Base-by-base conservation (phyloP, 2,113 vertebrate species). In the Eptesicus fuscus region DNA sequence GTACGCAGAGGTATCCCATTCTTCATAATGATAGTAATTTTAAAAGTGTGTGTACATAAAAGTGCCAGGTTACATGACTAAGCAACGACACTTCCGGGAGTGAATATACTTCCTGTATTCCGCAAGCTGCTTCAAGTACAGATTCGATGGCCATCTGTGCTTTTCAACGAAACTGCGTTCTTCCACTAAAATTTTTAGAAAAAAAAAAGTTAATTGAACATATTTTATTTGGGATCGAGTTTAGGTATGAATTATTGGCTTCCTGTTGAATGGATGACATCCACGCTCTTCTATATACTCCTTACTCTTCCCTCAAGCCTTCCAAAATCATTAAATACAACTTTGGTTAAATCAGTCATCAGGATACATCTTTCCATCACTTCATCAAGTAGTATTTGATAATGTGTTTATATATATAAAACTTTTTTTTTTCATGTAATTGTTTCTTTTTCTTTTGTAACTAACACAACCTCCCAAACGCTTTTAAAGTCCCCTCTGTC, bases 51-150 rank as follows among this genome's bases (percentile, higher is more conserved):
- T 4, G 59, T 37, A 25, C 59, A 5, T 28, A 93, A 89, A 49
- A 65, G 35, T 89, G 95, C 92, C 91, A 49, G 74, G 97, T 99
- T 98, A 99, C 99, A 99, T 99, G 61, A 99, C 97, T 44, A 93
- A 76, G 96, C 99, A 99, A 70, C 99, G 99, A 49, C 98, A 99
- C 94, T 99, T 99, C 97, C 99, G 99, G 30, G 99, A 98, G 96
- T 99, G 99, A 95, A 99, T 97, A 8, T 99, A 98, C 92, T 98
- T 99, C 97, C 99, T 99, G 98, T 99, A 99, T 73, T 99, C 99
- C 1, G 99, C 99, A 90, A 99, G 99, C 98, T 99, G 99, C 98
- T 99, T 99, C 98, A 99, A 98, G 98, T 99, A 99, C 61, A 99
- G 94, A 92, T 98, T 98, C 73, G 99, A 99, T 0, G 99, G 99